Percentiles rank a stretch among this genome's conserved stretches.
Evolutionary conservation across 2,113 vertebrate species (phyloP).

Genomic region (Stigmatopora argus): DNA sequence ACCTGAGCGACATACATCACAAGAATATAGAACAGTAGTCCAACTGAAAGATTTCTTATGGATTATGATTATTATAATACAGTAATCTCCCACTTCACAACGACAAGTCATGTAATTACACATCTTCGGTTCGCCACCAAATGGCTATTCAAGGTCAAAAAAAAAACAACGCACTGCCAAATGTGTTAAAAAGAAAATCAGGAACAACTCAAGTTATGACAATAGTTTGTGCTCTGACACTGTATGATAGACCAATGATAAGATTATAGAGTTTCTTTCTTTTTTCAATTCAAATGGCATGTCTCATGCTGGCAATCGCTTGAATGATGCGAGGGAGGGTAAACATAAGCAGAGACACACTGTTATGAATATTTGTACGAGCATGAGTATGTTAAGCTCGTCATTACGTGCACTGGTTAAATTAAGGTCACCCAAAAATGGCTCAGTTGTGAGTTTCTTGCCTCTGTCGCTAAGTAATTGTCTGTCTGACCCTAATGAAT

Average conservation of each 20-base stretch:
- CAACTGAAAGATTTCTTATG: slow-evolving; percentile 26
- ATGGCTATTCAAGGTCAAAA: slow-evolving; percentile 19
- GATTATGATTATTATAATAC: slow-evolving; percentile 9
- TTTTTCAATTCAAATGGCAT: slow-evolving; percentile 26
- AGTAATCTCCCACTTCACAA: slow-evolving; percentile 24
- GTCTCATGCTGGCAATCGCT: slow-evolving; percentile 23
- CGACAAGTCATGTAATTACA: slow-evolving; percentile 5
- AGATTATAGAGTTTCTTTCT: slow-evolving; percentile 28
- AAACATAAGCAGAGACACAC: slow-evolving; percentile 1
- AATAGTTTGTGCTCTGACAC: slow-evolving; percentile 23
- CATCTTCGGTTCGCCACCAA: slow-evolving; percentile 9
- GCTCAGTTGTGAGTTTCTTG: slow-evolving; percentile 12
- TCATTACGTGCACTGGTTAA: slow-evolving; percentile 39
- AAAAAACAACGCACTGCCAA: slow-evolving; percentile 28
- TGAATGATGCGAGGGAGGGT: slow-evolving; percentile 23
- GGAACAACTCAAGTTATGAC: neutral
- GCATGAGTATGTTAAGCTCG: slow-evolving; percentile 20
- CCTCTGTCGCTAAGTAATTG: neutral
- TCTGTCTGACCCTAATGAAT: slow-evolving; percentile 24
- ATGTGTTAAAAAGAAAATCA: slow-evolving; percentile 20
- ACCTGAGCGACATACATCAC: slow-evolving; percentile 53
- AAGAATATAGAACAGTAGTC: slow-evolving; percentile 39
- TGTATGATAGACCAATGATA: slow-evolving; percentile 19
- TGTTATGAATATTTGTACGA: slow-evolving; percentile 22
- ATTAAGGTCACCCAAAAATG: slow-evolving; percentile 14